Conservation (phyloP, 1,140 invertebrate genomes). For the Drosophila novamexicana region DNA sequence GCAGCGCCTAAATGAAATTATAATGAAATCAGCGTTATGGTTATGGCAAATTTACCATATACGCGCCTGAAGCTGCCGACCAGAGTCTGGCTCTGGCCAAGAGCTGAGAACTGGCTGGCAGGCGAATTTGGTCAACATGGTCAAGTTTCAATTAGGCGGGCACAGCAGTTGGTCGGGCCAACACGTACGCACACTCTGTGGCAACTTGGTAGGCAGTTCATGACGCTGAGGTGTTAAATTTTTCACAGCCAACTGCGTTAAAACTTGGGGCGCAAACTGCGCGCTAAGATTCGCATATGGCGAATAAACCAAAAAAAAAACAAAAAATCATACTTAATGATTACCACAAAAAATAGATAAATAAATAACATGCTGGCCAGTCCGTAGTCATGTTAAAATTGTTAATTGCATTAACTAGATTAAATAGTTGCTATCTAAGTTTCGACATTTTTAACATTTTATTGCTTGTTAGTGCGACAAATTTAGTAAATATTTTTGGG, state of each 20-base stretch:
- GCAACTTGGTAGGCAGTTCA: conserved; percentile 40
- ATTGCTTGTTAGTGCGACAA: conserved; percentile 83
- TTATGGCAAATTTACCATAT: conserved; percentile 82
- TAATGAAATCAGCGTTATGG: conserved; percentile 79
- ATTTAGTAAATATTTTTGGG: conserved; percentile 80
- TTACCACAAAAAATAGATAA: conserved; percentile 29
- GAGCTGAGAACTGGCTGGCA: conserved; percentile 17
- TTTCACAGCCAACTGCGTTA: conserved; percentile 53
- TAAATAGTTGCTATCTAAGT: conserved; percentile 70
- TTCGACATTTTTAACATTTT: conserved; percentile 82
- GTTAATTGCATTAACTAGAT: conserved; percentile 84
- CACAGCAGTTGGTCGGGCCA: conserved; percentile 41
- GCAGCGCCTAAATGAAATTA: conserved; percentile 79
- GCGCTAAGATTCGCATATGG: conserved; percentile 35
- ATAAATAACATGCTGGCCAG: conserved; percentile 59
- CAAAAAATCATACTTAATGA: conserved; percentile 51
- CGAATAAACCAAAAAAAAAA: conserved; percentile 44
- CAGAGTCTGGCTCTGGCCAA: conserved; percentile 6
- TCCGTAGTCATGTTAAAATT: conserved; percentile 83
- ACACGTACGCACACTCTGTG: conserved; percentile 21
- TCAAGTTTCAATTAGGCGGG: conserved; percentile 77
- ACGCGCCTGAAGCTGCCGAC: conserved; percentile 33
- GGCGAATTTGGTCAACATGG: conserved; percentile 78
- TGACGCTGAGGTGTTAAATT: conserved; percentile 56
- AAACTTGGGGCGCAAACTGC: conserved; percentile 30